Evolutionary conservation across 1,140 invertebrate species (phyloP).

Genomic region (Nymphalis io): DNA sequence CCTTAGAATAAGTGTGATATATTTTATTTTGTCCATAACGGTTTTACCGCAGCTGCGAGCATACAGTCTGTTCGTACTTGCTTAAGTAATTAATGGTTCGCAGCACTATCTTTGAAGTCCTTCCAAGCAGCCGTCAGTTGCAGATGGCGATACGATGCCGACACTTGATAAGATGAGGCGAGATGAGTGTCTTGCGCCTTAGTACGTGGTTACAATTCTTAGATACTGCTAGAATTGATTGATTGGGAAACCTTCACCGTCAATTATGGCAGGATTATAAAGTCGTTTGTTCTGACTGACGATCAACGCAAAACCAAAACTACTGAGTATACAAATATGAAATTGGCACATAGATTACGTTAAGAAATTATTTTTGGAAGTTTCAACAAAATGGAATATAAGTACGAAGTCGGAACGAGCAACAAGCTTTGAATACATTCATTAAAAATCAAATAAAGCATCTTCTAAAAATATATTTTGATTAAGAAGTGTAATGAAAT

Average conservation of each 20-base stretch:
- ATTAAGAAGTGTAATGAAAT: too few species aligned
- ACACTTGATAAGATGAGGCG: conserved; percentile 26
- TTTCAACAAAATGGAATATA: too few species aligned
- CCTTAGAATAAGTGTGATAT: neutral
- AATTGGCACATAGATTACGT: neutral
- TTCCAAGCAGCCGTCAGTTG: conserved; percentile 19
- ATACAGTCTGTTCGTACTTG: conserved; percentile 3
- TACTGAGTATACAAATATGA: neutral
- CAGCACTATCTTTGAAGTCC: conserved; percentile 27
- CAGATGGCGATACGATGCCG: conserved; percentile 31
- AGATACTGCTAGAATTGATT: conserved; percentile 16
- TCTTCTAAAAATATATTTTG: too few species aligned
- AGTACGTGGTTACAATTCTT: conserved; percentile 17
- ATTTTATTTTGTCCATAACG: neutral
- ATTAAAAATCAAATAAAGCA: too few species aligned
- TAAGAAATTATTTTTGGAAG: too few species aligned
- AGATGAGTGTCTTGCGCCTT: conserved; percentile 31
- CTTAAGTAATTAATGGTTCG: conserved; percentile 31
- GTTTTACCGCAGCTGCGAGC: conserved; percentile 1
- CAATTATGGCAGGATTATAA: conserved; percentile 7
- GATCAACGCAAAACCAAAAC: too few species aligned
- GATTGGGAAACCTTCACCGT: conserved; percentile 14
- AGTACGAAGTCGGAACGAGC: too few species aligned
- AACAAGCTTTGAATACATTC: too few species aligned
- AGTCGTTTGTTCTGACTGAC: too few species aligned